Base-by-base conservation (phyloP, 1,140 invertebrate genomes). In the Pseudomyrmex sp. region DNA sequence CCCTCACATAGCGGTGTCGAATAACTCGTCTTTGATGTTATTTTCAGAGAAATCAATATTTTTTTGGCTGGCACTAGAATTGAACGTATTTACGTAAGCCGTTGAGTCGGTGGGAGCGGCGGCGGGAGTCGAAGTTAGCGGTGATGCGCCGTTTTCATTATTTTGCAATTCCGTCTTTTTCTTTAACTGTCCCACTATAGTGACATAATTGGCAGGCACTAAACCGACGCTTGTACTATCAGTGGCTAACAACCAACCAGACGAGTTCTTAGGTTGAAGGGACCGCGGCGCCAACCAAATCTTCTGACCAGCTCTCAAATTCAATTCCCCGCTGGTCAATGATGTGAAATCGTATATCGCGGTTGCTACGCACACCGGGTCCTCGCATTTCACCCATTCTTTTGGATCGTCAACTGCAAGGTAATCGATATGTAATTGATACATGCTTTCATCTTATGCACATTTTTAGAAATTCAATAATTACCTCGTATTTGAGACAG, bases 241-340 rank as follows among this genome's bases (percentile, higher is more conserved):
- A 4, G 96, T 95, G 0, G 96, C 97, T 93, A 96, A 95, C 5
- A 96, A 95, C 97, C 97, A 97, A n/a, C 97, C 97, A 2, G 96
- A 95, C 10, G 95, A 93, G 88, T 95, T 95, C 80, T 95, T 95
- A 84, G 97, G 96, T 92, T 99, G 98, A 12, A 98, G 93, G 90
- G 97, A 96, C 92, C 97, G 96, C 0, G 98, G 98, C 2, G 98
- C 98, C 26, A 99, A 93, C 72, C 95, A 95, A 2, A 99, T 94
- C 63, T 96, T 95, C 90, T 98, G 97, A 74, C 98, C 97, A 52
- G 96, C 95, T 85, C 94, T 95, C 86, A 99, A 95, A 76, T 96
- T 96, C 9, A 99, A 90, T 95, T 99, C 98, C 75, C 97, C 96
- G 0, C 96, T 95, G 13, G 95, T 95, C 13, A 95, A 94, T 15